Evolutionary conservation across 2,797 vertebrate species (phyloP).

Genomic region (Pseudochirops cupreus): DNA sequence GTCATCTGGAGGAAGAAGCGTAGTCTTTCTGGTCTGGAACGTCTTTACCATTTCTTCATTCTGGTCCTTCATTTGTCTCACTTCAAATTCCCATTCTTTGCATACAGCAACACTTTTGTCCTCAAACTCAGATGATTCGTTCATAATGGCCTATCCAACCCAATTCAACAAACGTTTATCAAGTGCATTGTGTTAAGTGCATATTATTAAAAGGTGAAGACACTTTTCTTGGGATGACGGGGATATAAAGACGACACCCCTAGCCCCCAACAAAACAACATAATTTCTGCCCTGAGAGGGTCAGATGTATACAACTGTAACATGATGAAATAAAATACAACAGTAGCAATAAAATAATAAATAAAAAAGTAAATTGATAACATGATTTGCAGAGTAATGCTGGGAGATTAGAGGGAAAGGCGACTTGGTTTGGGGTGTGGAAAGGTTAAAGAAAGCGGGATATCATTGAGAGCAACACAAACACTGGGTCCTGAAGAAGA

Average conservation of each 20-base stretch:
- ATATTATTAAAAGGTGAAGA: neutral
- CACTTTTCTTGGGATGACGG: neutral
- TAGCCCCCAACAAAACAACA: neutral
- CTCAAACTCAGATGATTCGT: slow-evolving; percentile 80
- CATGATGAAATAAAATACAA: neutral
- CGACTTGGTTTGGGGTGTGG: neutral
- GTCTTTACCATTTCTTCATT: slow-evolving; percentile 82
- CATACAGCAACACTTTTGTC: slow-evolving; percentile 59
- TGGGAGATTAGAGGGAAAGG: neutral
- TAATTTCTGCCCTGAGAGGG: neutral
- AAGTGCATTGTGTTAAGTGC: neutral
- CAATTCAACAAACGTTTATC: neutral
- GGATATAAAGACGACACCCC: no score
- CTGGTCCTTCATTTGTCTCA: slow-evolving; percentile 83
- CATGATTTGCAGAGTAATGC: neutral
- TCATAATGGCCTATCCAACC: slow-evolving; percentile 78
- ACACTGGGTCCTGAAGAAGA: neutral
- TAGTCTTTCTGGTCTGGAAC: slow-evolving; percentile 74
- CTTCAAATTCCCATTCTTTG: slow-evolving; percentile 75
- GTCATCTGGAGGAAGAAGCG: slow-evolving; percentile 37
- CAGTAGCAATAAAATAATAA: neutral
- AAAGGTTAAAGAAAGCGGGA: neutral
- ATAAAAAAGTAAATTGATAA: neutral
- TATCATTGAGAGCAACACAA: neutral
- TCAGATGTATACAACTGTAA: neutral